These are phyloP conservation scores for Eidolon helvum DNA, from an alignment of 2,113 vertebrate species.

Conservation along the genomic window DNA sequence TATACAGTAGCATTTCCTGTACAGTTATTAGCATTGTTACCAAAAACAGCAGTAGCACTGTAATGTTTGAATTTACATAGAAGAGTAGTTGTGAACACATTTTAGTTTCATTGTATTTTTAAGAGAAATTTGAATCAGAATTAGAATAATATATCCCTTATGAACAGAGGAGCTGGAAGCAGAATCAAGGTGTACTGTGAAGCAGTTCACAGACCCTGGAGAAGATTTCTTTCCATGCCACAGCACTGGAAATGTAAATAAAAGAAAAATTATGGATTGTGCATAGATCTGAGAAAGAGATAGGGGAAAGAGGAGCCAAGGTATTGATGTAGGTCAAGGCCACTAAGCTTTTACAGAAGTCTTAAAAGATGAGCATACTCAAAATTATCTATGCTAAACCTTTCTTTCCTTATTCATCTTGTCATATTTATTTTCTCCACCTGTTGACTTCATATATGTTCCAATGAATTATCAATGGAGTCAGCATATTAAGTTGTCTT, in stretches of 20 bases:
- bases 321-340: conserved; percentile 54
- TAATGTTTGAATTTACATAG: not conserved
- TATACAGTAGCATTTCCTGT: not conserved
- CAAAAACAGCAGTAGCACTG: not conserved
- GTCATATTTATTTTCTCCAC: conserved; percentile 49
- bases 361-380: conserved; percentile 45
- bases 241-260: conserved; percentile 8
- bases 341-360: conserved; percentile 54
- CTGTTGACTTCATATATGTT: not conserved
- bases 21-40: not conserved
- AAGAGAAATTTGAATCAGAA: conserved; percentile 3
- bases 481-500: not conserved
- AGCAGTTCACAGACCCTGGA: not conserved
- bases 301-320: conserved; percentile 50
- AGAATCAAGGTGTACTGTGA: not conserved
- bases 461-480: conserved; percentile 40
- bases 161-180: not conserved
- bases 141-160: not conserved
- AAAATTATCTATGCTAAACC: conserved; percentile 23
- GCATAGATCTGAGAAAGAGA: conserved; percentile 1
- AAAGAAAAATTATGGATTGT: conserved; percentile 51
- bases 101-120: not conserved
- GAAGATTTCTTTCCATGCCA: not conserved
- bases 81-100: not conserved
- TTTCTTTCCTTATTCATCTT: conserved; percentile 53